Evolutionary conservation across 2,888 invertebrate species (phyloP).

Genomic region (Homarus gammarus): DNA sequence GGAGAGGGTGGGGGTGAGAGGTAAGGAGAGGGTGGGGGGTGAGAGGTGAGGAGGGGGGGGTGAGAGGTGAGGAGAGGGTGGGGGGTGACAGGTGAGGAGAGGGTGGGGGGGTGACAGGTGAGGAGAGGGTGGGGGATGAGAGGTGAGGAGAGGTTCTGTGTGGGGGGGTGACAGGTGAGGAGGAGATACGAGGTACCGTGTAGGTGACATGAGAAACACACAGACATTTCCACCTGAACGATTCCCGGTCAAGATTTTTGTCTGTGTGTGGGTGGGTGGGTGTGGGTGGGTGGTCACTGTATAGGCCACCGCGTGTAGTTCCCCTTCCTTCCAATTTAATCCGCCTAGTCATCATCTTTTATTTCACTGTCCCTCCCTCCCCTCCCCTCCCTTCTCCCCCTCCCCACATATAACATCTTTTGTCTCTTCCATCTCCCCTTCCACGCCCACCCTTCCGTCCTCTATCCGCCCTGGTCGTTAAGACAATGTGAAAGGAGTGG

Average conservation of each 20-base stretch:
- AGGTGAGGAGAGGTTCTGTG: no score
- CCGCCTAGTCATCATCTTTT: not conserved
- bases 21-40: no score
- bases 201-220: not conserved
- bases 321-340: not conserved
- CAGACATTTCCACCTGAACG: no score
- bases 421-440: slow-evolving; percentile 6
- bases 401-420: slow-evolving; percentile 11
- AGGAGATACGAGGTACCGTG: no score
- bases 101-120: not conserved
- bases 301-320: not conserved
- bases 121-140: no score
- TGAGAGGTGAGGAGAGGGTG: not conserved
- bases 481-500: not conserved
- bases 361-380: not conserved
- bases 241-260: no score
- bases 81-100: not conserved
- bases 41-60: no score
- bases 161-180: no score
- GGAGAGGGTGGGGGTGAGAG: no score
- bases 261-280: slow-evolving; percentile 1
- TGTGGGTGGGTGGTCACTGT: not conserved
- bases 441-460: slow-evolving; percentile 2
- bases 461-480: not conserved
- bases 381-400: slow-evolving; percentile 6